Evolutionary conservation across 2,113 vertebrate species (phyloP).

Genomic region (Salvelinus namaycush): DNA sequence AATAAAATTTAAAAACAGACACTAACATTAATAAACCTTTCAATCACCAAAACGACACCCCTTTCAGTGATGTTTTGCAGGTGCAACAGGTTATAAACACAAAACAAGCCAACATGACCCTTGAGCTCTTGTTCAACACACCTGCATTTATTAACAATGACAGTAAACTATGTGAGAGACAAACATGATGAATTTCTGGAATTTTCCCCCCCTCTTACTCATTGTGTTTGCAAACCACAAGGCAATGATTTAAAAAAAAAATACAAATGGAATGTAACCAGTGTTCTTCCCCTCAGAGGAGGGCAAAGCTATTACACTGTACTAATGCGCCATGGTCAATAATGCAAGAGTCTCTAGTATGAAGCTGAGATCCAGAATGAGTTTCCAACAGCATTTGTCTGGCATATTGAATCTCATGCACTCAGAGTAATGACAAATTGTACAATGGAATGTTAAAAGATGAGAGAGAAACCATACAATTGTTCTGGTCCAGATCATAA

Average conservation of each 20-base stretch:
- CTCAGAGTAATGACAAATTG: background rate
- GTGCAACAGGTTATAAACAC: no score
- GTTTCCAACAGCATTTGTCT: background rate
- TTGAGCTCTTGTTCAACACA: slow-evolving; percentile 1
- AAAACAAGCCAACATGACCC: no score
- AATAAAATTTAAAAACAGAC: no score
- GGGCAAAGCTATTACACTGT: background rate
- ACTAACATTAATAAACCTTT: no score
- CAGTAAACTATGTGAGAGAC: slow-evolving; percentile 35
- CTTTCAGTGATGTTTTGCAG: no score
- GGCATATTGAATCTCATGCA: background rate
- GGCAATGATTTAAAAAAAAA: background rate
- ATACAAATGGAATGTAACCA: background rate
- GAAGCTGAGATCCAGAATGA: background rate
- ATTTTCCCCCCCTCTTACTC: background rate
- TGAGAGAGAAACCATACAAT: background rate
- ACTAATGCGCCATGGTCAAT: background rate
- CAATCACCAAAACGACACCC: no score
- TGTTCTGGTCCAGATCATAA: background rate
- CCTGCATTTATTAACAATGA: slow-evolving; percentile 48
- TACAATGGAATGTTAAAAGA: slow-evolving; percentile 1
- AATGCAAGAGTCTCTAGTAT: background rate
- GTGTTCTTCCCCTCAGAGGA: background rate
- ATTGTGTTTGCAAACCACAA: slow-evolving; percentile 1
- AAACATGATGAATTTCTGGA: slow-evolving; percentile 36